Evolutionary conservation across 1,140 invertebrate species (phyloP).

Genomic region (Aradophagus sp.): DNA sequence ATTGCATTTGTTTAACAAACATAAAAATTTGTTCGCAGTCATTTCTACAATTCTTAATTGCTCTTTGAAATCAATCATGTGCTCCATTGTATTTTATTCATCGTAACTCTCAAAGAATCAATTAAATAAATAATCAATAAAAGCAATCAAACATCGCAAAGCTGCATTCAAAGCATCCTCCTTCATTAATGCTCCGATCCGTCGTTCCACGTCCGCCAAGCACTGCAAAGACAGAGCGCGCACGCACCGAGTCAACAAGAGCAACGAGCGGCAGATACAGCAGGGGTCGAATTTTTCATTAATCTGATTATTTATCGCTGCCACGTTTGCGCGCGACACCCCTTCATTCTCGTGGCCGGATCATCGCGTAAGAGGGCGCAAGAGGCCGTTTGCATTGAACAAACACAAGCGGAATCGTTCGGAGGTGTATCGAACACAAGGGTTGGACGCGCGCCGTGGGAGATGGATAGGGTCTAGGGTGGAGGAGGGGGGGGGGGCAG

Average conservation of each 20-base stretch:
- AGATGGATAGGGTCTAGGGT: too few relatives aligned
- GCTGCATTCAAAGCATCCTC: too few relatives aligned
- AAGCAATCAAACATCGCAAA: too few relatives aligned
- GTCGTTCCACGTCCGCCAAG: slow-evolving; percentile 29
- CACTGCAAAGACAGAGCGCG: slow-evolving; percentile 30
- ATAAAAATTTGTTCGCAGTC: too few relatives aligned
- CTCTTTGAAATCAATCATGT: too few relatives aligned
- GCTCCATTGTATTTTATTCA: too few relatives aligned
- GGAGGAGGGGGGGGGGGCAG: slow-evolving; percentile 41
- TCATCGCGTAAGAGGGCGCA: slow-evolving; percentile 52
- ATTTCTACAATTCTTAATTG: too few relatives aligned
- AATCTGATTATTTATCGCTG: slow-evolving; percentile 74
- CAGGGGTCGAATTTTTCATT: slow-evolving; percentile 72
- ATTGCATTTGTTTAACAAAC: too few relatives aligned
- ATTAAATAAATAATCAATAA: too few relatives aligned
- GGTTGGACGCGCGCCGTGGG: slow-evolving; percentile 32
- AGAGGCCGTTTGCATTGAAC: slow-evolving; percentile 61
- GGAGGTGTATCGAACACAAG: slow-evolving; percentile 50
- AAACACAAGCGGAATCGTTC: slow-evolving; percentile 41
- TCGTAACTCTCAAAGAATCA: too few relatives aligned
- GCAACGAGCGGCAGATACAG: slow-evolving; percentile 37
- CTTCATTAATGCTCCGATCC: slow-evolving; percentile 15
- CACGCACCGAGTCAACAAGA: slow-evolving; percentile 37
- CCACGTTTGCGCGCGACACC: slow-evolving; percentile 59
- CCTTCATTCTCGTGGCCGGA: slow-evolving; percentile 39